Percentiles rank a stretch among this genome's conserved stretches.
These are phyloP conservation scores for Apogon hyalosoma DNA, from an alignment of 2,797 vertebrate genomes.

Conservation along the genomic window DNA sequence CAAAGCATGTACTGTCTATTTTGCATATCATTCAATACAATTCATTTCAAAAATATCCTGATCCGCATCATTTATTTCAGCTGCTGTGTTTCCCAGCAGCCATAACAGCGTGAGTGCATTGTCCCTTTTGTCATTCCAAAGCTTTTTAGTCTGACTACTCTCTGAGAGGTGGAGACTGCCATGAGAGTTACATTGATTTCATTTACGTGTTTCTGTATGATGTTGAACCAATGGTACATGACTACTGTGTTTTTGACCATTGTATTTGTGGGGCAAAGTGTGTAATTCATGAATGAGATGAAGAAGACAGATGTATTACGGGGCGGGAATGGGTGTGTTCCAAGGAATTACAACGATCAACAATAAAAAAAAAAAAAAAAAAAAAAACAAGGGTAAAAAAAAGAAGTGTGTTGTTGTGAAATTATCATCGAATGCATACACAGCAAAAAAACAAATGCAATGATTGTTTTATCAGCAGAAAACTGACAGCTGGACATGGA, in stretches of 20 bases:
- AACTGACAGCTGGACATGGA: conserved; percentile 40
- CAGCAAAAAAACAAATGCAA: conserved; percentile 16
- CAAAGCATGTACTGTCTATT: conserved; percentile 53
- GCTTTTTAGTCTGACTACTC: conserved; percentile 58
- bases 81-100: conserved; percentile 53
- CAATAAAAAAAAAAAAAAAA: conserved; percentile 81
- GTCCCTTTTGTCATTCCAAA: conserved; percentile 79
- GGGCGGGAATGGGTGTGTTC: conserved; percentile 64
- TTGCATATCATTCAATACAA: conserved; percentile 53
- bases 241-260: conserved; percentile 84
- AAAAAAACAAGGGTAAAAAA: conserved; percentile 65
- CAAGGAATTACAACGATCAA: conserved; percentile 65
- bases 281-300: conserved; percentile 62
- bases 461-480: conserved; percentile 57
- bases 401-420: conserved; percentile 33
- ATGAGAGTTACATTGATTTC: conserved; percentile 50
- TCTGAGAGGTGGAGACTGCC: conserved; percentile 39
- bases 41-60: conserved; percentile 48
- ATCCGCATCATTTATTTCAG: conserved; percentile 37
- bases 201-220: conserved; percentile 78
- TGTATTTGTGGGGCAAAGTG: conserved; percentile 79
- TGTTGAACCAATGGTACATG: conserved; percentile 75
- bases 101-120: conserved; percentile 58
- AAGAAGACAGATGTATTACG: conserved; percentile 62
- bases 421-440: conserved; percentile 29